Conservation (phyloP, 2,888 invertebrate genomes). For the Pseudococcus jackbeardsleyi region DNA sequence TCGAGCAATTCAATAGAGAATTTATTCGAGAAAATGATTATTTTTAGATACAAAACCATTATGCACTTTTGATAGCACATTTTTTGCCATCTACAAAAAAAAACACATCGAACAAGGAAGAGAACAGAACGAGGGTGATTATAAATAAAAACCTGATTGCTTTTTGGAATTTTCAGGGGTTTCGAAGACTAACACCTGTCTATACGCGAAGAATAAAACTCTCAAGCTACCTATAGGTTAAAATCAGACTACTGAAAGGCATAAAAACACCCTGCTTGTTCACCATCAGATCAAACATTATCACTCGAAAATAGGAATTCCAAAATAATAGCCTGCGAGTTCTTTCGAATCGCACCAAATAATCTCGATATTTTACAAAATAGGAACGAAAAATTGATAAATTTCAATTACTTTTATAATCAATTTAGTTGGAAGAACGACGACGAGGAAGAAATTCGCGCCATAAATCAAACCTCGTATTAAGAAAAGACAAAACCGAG, state of each 20-base stretch:
- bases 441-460: not conserved
- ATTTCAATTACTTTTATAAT: constrained; percentile 7
- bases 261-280: not conserved
- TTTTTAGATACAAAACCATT: too few species aligned
- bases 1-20: too few species aligned
- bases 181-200: not conserved
- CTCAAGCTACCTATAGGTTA: not conserved
- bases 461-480: constrained; percentile 12
- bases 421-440: not conserved
- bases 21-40: too few species aligned
- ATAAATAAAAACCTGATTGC: not conserved
- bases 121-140: not conserved
- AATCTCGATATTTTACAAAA: not conserved
- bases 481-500: not conserved
- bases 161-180: not conserved
- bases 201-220: not conserved
- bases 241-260: not conserved
- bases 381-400: not conserved
- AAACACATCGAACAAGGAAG: not conserved
- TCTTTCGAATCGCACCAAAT: not conserved
- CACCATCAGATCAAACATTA: too few species aligned
- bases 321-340: too few species aligned
- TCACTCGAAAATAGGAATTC: too few species aligned
- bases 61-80: too few species aligned
- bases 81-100: too few species aligned